A percentile compares a stretch with the other conserved stretches of the same genome.
These are phyloP conservation scores for Neomorphus geoffroyi DNA, from an alignment of 2,797 vertebrate genomes.

Conservation along the genomic window DNA sequence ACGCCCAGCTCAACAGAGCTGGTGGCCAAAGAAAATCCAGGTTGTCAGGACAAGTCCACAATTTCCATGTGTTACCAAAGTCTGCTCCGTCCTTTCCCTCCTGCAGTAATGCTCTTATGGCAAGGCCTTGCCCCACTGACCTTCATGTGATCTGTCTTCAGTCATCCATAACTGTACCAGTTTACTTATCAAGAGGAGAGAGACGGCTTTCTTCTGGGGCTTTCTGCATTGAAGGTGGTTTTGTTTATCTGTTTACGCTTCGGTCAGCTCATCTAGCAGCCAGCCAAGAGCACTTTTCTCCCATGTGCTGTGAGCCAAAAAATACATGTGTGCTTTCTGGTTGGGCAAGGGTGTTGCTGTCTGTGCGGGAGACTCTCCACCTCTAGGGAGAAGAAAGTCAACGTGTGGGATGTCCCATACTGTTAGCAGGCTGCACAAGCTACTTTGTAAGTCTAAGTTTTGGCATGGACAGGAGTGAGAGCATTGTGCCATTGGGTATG, in stretches of 20 bases:
- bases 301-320: background rate
- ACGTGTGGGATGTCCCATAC: fast-evolving
- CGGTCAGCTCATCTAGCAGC: background rate
- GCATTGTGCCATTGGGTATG: background rate
- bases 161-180: background rate
- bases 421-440: background rate
- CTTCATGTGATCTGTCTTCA: background rate
- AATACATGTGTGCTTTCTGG: background rate
- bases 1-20: background rate
- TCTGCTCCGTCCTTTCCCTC: background rate
- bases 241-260: background rate
- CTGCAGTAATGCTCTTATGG: background rate
- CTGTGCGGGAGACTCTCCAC: background rate
- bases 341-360: background rate
- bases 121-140: background rate
- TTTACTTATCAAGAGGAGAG: background rate
- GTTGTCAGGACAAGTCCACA: background rate
- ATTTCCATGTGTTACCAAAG: background rate
- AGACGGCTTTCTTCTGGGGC: background rate
- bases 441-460: background rate
- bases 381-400: background rate
- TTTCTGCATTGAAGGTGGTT: background rate
- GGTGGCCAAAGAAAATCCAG: background rate
- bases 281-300: background rate
- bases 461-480: background rate